These are phyloP conservation scores for Colius striatus DNA, from an alignment of 2,113 vertebrate species.

Conservation along the genomic window DNA sequence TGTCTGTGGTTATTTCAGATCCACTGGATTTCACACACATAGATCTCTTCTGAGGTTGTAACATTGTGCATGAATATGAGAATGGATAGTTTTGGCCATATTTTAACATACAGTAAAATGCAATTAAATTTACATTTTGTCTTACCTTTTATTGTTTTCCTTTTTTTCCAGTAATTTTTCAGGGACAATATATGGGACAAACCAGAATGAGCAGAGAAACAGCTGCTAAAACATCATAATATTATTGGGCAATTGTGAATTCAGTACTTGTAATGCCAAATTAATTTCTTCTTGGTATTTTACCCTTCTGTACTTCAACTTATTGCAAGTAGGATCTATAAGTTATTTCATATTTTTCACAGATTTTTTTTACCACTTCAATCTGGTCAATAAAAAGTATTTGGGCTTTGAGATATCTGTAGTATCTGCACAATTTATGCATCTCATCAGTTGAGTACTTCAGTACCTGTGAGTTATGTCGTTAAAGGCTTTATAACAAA, in stretches of 20 bases:
- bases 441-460: background rate
- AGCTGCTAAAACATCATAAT: background rate
- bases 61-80: background rate
- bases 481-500: background rate
- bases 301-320: background rate
- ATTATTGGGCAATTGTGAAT: background rate
- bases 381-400: background rate
- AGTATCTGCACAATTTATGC: background rate
- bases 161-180: background rate
- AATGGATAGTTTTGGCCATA: background rate
- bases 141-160: background rate
- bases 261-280: background rate
- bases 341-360: background rate
- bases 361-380: background rate
- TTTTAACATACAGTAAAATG: background rate
- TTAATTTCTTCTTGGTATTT: background rate
- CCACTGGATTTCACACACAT: background rate
- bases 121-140: background rate
- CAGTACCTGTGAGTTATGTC: background rate
- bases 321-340: background rate
- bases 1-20: background rate
- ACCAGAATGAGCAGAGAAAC: background rate
- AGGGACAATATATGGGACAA: background rate
- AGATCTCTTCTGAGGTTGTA: background rate
- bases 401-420: background rate